A percentile compares a stretch with the other conserved stretches of the same genome.
Evolutionary conservation across 1,140 invertebrate genomes (phyloP).

Genomic region (Lasioglossum albipes): DNA sequence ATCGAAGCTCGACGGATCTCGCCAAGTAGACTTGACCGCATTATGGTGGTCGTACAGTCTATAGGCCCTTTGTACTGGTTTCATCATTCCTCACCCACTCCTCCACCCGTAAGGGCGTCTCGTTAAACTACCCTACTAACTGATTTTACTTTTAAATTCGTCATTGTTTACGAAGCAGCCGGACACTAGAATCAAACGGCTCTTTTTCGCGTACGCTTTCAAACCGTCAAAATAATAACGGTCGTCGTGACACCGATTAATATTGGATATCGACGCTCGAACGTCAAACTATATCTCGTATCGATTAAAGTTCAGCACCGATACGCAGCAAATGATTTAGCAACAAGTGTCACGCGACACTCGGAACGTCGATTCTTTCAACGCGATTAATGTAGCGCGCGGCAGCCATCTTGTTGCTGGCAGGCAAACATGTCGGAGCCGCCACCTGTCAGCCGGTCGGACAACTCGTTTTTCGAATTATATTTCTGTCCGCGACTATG

Average conservation of each 20-base stretch:
- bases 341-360: constrained; percentile 44
- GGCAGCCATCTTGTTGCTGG: constrained; percentile 20
- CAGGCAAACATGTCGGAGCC: not conserved
- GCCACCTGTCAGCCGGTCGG: constrained; percentile 46
- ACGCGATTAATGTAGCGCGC: constrained; percentile 2
- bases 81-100: too few species aligned
- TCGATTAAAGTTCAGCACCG: not conserved
- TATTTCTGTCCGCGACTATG: constrained; percentile 36
- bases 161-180: too few species aligned
- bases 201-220: not conserved
- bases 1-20: not conserved
- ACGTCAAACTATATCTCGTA: not conserved
- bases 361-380: constrained; percentile 17
- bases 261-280: not conserved
- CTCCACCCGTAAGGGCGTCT: too few species aligned
- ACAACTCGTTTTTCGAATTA: constrained; percentile 27
- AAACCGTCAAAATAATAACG: not conserved
- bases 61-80: too few species aligned
- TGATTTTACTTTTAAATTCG: too few species aligned
- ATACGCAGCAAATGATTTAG: constrained; percentile 32
- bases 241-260: not conserved
- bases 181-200: too few species aligned
- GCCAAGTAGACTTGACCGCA: too few species aligned
- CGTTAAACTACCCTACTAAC: too few species aligned
- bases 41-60: too few species aligned